These are phyloP conservation scores for Hedychridium roseum DNA, from an alignment of 2,888 invertebrate genomes.

Conservation along the genomic window DNA sequence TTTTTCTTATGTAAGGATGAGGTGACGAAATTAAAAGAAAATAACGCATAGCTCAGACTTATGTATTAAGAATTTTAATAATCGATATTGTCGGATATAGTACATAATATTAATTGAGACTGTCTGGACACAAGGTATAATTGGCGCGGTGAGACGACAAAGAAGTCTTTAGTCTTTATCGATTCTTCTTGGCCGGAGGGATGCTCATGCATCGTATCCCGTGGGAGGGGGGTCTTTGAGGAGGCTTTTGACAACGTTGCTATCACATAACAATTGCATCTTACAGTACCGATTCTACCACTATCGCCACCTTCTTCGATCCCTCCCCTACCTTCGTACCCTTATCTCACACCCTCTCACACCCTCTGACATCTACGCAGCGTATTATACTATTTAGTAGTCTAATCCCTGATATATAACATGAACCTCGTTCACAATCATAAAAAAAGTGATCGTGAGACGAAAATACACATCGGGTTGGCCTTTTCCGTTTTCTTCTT, in stretches of 20 bases:
- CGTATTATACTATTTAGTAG: conserved; percentile 59
- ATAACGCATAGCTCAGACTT: conserved; percentile 13
- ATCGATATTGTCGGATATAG: conserved; percentile 63
- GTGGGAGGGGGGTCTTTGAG: conserved; percentile 3
- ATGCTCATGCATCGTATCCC: background rate
- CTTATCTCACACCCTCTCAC: background rate
- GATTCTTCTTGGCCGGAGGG: too few relatives aligned
- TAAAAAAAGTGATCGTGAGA: conserved; percentile 54
- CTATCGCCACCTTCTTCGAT: conserved; percentile 48
- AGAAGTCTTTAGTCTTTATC: conserved; percentile 38
- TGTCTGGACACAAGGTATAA: conserved; percentile 61
- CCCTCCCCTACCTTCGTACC: background rate
- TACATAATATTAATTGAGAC: conserved; percentile 62
- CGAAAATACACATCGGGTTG: conserved; percentile 42
- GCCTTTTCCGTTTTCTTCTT: conserved; percentile 12
- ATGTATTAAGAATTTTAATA: conserved; percentile 63
- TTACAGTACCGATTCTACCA: conserved; percentile 44
- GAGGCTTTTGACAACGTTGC: conserved; percentile 8
- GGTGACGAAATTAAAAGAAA: background rate
- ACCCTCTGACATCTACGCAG: conserved; percentile 32
- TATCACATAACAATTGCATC: conserved; percentile 12
- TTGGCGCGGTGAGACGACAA: conserved; percentile 58
- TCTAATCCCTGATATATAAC: conserved; percentile 63
- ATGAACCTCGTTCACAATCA: conserved; percentile 59
- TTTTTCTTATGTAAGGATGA: background rate